A percentile compares a stretch with the other conserved stretches of the same genome.
phyloP scores from a whole-genome alignment of 2,113 vertebrate genomes.

The Leptosomus discolor region DNA sequence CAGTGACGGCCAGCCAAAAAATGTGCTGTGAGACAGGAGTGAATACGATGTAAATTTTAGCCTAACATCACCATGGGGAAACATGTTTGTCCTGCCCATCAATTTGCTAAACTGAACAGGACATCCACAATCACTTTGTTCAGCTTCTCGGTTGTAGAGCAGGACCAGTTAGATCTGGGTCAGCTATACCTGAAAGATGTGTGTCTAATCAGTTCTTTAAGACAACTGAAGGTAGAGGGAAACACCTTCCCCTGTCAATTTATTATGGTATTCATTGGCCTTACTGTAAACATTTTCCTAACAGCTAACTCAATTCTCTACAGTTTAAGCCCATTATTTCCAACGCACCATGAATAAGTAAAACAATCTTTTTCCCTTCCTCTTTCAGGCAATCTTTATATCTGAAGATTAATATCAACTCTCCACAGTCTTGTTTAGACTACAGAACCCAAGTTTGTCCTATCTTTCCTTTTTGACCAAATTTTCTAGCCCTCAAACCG shows the following conservation, averaged over 20 bases:
- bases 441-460: background rate
- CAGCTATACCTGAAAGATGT: background rate
- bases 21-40: background rate
- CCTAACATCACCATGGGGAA: background rate
- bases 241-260: background rate
- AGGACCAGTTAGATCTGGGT: background rate
- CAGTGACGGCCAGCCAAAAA: background rate
- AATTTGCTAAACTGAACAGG: background rate
- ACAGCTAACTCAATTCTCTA: background rate
- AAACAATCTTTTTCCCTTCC: background rate
- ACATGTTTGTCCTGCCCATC: background rate
- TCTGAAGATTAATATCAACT: background rate
- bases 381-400: background rate
- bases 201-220: background rate
- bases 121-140: background rate
- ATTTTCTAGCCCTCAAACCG: background rate
- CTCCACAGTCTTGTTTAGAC: background rate
- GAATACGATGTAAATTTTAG: background rate
- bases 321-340: background rate
- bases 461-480: background rate
- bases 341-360: background rate
- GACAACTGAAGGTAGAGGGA: background rate
- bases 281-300: background rate
- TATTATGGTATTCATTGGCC: background rate
- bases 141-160: background rate